Base-by-base conservation (phyloP, 2,797 vertebrate species). In the Meriones psammophilus region DNA sequence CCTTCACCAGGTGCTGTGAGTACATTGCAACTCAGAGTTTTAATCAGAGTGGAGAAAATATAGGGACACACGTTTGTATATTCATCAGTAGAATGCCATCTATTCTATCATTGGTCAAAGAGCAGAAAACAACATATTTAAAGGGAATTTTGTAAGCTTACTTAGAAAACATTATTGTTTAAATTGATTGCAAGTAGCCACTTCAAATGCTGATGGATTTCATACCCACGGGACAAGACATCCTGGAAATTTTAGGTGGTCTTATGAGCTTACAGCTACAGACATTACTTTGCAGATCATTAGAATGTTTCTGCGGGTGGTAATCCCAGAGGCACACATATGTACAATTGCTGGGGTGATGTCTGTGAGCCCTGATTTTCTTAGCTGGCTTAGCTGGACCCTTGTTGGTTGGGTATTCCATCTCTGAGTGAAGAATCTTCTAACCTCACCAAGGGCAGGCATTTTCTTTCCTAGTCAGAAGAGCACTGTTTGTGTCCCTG, bases 231-330 rank as follows among this genome's bases (percentile, higher is more conserved):
- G 81, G 76, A 50, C 64, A 79, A 60, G 89, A 86, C 91, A 95
- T 94, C 92, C 20, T 17, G 42, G 33, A 42, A 71, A 20, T 36
- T 9, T 13, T 28, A 88, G 50, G 33, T 4, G 1, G 17, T 26
- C 28, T 50, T 77, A 68, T 14, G 89, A 90, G 24, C 90, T 77
- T 24, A 7, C 8, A 50, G 74, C 81, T 66, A 64, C 96, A 95
- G 58, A 13, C 46, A 20, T 5, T 24, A n/a, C 84, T 66, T 36
- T 73, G 56, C 71, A 91, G 76, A 15, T 84, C 91, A 60, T 88
- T 50, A 8, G 56, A 74, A 10, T 7, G 73, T 14, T 74, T 95
- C 39, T 92, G 36, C 74, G 94, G 12, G 56, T 80, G 83, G n/a
- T 60, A 76, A 24, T 3, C 71, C 3, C 6, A 87, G 64, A 68